A percentile compares a stretch with the other conserved stretches of the same genome.
phyloP scores from a whole-genome alignment of 2,797 vertebrate genomes.

The Poecilia wingei region DNA sequence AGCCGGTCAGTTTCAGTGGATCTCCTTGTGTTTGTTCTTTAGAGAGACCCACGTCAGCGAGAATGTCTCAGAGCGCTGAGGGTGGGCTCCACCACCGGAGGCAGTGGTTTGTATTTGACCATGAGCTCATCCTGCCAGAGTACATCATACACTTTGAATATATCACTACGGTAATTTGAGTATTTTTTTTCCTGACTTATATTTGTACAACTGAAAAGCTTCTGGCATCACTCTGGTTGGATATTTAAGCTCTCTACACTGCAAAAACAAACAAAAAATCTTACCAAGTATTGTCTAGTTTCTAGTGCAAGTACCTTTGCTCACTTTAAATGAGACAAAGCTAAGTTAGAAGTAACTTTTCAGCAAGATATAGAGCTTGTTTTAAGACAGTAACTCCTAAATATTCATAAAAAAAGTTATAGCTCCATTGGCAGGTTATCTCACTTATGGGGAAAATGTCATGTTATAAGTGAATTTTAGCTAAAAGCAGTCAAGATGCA shows the following conservation, averaged over 20 bases:
- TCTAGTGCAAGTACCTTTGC: too few relatives aligned
- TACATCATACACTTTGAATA: conserved; percentile 87
- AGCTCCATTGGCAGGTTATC: too few relatives aligned
- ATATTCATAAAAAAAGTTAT: too few relatives aligned
- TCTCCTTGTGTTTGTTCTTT: conserved; percentile 31
- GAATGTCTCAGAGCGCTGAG: conserved; percentile 62
- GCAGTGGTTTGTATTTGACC: conserved; percentile 88
- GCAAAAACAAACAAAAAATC: too few relatives aligned
- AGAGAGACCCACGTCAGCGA: conserved; percentile 58
- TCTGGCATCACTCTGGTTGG: neutral
- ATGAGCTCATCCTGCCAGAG: conserved; percentile 86
- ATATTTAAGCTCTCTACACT: neutral
- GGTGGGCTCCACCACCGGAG: conserved; percentile 67
- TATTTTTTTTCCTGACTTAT: neutral
- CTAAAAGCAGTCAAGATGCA: neutral
- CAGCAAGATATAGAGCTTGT: too few relatives aligned
- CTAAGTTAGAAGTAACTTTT: too few relatives aligned
- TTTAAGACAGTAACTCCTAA: too few relatives aligned
- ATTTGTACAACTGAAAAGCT: neutral
- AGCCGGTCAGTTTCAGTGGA: neutral
- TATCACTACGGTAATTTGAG: conserved; percentile 73
- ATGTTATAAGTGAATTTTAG: too few relatives aligned
- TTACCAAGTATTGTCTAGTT: too few relatives aligned
- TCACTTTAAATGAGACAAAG: too few relatives aligned
- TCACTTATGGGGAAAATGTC: too few relatives aligned